Evolutionary conservation across 2,888 invertebrate species (phyloP).

Genomic region (Aricia artaxerxes): DNA sequence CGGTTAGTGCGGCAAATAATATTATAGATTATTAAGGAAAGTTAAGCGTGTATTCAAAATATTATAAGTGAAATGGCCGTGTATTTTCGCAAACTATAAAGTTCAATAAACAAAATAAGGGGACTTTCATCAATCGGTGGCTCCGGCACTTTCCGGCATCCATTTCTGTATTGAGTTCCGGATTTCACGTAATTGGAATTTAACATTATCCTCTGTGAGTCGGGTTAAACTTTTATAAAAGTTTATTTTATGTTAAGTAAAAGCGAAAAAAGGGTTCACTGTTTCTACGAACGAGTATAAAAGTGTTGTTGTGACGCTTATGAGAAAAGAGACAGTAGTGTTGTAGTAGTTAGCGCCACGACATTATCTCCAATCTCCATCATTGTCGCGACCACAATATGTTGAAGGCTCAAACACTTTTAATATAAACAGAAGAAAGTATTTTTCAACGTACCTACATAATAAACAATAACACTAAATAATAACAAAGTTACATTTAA

Average conservation of each 20-base stretch:
- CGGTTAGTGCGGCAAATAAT: too few species aligned
- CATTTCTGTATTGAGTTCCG: background rate
- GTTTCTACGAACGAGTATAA: background rate
- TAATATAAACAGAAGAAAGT: too few species aligned
- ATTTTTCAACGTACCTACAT: too few species aligned
- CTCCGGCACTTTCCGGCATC: background rate
- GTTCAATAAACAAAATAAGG: constrained; percentile 5
- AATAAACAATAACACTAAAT: too few species aligned
- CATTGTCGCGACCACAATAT: too few species aligned
- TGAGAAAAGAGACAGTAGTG: too few species aligned
- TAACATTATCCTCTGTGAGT: constrained; percentile 1
- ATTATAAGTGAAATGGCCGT: background rate
- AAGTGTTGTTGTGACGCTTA: too few species aligned
- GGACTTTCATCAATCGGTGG: background rate
- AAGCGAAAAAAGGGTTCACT: background rate
- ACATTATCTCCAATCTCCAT: too few species aligned
- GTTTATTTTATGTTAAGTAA: background rate
- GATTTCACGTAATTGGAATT: constrained; percentile 1
- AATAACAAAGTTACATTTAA: too few species aligned
- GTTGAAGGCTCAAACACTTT: too few species aligned
- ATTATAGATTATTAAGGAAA: too few species aligned
- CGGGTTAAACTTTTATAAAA: background rate
- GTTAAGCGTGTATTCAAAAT: background rate
- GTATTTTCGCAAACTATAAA: background rate
- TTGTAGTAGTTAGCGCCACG: too few species aligned